These are phyloP conservation scores for Eurosta solidaginis DNA, from an alignment of 1,140 invertebrate species.

Conservation along the genomic window DNA sequence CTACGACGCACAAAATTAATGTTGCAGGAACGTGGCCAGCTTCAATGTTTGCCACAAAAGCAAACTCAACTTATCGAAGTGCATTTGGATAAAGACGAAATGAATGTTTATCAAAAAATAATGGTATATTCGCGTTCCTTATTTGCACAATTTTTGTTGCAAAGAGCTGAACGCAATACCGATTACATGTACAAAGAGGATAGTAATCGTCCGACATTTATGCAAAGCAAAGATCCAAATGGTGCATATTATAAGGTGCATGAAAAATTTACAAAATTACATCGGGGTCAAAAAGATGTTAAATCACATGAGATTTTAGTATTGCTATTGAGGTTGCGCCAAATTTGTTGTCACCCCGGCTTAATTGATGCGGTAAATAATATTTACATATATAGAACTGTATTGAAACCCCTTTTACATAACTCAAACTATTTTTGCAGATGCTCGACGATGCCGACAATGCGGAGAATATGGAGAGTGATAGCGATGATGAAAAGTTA, in stretches of 20 bases:
- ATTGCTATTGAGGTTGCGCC: slow-evolving; percentile 79
- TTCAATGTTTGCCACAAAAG: slow-evolving; percentile 72
- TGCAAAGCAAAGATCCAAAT: slow-evolving; percentile 58
- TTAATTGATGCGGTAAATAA: slow-evolving; percentile 66
- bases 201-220: slow-evolving; percentile 42
- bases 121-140: slow-evolving; percentile 73
- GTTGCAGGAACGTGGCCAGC: slow-evolving; percentile 65
- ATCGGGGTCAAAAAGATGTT: slow-evolving; percentile 66
- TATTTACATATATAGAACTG: neutral
- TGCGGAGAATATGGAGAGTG: slow-evolving; percentile 58
- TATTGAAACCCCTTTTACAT: neutral
- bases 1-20: slow-evolving; percentile 84
- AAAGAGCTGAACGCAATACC: slow-evolving; percentile 71
- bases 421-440: slow-evolving; percentile 34
- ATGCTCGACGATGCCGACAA: slow-evolving; percentile 66
- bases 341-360: slow-evolving; percentile 86
- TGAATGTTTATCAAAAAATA: slow-evolving; percentile 77
- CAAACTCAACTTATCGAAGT: slow-evolving; percentile 65
- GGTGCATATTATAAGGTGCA: slow-evolving; percentile 64
- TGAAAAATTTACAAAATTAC: slow-evolving; percentile 65
- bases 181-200: slow-evolving; percentile 47
- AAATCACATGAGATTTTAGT: slow-evolving; percentile 80
- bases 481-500: slow-evolving; percentile 52
- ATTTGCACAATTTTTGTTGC: slow-evolving; percentile 76
- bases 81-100: slow-evolving; percentile 71